Base-by-base conservation (phyloP, 2,113 vertebrate genomes). In the Oncorhynchus mykiss region DNA sequence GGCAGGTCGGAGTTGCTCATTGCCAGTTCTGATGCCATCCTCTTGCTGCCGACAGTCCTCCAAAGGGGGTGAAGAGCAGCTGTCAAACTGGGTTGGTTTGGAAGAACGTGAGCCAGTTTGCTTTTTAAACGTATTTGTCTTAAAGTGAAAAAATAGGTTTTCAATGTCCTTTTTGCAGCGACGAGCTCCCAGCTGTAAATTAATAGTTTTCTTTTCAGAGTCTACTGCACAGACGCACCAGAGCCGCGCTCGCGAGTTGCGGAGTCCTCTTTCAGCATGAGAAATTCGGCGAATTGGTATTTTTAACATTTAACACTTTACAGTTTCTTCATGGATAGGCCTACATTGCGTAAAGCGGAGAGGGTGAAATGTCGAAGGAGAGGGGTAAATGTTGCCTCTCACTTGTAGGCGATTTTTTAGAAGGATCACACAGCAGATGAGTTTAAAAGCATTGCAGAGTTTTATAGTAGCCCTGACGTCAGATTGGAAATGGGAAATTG, bases 1-100 rank as follows among this genome's bases (percentile, higher is more conserved):
- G 97, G 97, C 96, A 99, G 96, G 96, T 99, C 97, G 96, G 96
- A 95, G 95, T 94, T 93, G 96, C 94, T 96, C 96, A 98, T 95
- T 88, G 96, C 97, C 97, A 99, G 96, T 90, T 99, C 97, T 89
- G 97, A 98, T 94, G 97, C 97, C 97, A 98, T 98, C 93, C 97
- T 96, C 93, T 96, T 96, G 95, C 95, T 95, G 94, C 93, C 92
- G 93, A 94, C 95, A 93, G 94, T 93, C 95, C 96, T 95, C 96
- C 97, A 99, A 93, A 91, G 89, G 89, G 96, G 95, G 86, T 95
- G 96, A 92, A 93, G 93, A 89, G 91, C 94, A 92, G 94, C 96
- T 93, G 95, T 95, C 94, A 96, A 92, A 92, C 94, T 94, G 94
- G 93, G 93, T 88, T 95, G 96, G 86, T 92, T 93, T 86, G 95